These are phyloP conservation scores for Tragelaphus scriptus DNA, from an alignment of 2,113 vertebrate genomes.

Conservation along the genomic window DNA sequence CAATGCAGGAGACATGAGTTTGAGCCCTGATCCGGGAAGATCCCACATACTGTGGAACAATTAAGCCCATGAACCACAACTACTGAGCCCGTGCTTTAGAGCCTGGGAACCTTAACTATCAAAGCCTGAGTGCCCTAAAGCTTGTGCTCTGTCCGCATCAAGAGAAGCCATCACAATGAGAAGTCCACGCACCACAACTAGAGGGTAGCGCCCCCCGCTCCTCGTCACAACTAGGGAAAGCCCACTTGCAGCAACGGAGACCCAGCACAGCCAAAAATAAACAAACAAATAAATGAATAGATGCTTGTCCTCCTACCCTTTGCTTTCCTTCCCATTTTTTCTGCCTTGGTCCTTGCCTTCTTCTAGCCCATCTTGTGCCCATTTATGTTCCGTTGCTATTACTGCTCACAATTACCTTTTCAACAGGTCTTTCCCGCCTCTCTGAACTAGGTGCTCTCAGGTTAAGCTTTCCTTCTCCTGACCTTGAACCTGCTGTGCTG, in stretches of 20 bases:
- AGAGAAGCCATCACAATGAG: background rate
- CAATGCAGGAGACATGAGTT: background rate
- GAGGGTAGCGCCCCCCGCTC: accelerated
- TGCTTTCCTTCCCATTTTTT: background rate
- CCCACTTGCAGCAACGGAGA: background rate
- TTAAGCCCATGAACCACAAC: background rate
- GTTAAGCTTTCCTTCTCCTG: background rate
- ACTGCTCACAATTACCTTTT: background rate
- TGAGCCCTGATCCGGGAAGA: background rate
- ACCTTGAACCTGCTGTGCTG: background rate
- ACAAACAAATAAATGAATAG: background rate
- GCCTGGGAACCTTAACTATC: background rate
- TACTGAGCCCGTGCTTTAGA: background rate
- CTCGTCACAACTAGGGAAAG: background rate
- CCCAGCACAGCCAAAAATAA: background rate
- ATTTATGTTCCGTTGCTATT: background rate
- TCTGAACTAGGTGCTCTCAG: background rate
- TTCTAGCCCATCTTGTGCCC: background rate
- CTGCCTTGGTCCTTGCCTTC: background rate
- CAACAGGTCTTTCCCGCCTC: background rate
- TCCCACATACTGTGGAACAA: background rate
- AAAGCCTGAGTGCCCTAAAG: background rate
- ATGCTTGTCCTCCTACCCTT: too few species aligned
- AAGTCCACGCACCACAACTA: background rate
- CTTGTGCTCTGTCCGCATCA: background rate